phyloP scores from a whole-genome alignment of 2,888 invertebrate species.

The Opisthograptis luteolata region DNA sequence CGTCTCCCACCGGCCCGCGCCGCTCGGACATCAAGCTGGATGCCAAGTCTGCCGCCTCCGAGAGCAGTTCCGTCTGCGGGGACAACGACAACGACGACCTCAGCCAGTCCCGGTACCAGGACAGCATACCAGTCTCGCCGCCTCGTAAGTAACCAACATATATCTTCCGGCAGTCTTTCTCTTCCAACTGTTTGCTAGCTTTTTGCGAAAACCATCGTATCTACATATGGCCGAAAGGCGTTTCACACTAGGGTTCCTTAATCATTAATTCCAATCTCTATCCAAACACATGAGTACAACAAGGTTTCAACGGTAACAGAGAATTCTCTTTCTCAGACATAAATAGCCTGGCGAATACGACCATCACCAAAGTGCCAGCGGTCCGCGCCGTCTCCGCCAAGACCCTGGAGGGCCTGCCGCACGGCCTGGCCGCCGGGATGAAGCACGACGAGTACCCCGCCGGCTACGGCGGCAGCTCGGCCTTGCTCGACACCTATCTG shows the following conservation, averaged over 20 bases:
- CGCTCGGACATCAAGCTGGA: slow-evolving; percentile 91
- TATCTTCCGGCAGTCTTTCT: background rate
- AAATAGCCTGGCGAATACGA: slow-evolving; percentile 85
- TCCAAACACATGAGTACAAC: too few relatives aligned
- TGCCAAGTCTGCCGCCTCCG: slow-evolving; percentile 89
- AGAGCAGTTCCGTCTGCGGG: slow-evolving; percentile 90
- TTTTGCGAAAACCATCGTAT: too few relatives aligned
- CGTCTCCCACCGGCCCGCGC: slow-evolving; percentile 93
- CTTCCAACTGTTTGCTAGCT: background rate
- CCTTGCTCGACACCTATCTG: slow-evolving; percentile 93
- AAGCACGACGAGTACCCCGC: slow-evolving; percentile 89
- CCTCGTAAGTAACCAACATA: slow-evolving; percentile 79
- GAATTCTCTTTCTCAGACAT: slow-evolving; percentile 58
- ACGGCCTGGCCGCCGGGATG: slow-evolving; percentile 84
- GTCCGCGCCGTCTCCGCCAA: slow-evolving; percentile 87
- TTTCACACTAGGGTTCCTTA: too few relatives aligned
- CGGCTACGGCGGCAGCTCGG: slow-evolving; percentile 89
- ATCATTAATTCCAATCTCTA: too few relatives aligned
- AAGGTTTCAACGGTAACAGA: background rate
- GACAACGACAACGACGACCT: slow-evolving; percentile 94
- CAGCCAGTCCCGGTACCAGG: slow-evolving; percentile 86
- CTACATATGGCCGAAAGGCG: too few relatives aligned
- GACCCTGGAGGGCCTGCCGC: slow-evolving; percentile 85
- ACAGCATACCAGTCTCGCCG: slow-evolving; percentile 84
- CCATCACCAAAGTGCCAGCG: slow-evolving; percentile 86